Conservation (phyloP, 1,140 invertebrate species). For the Laodelphax striatellus region DNA sequence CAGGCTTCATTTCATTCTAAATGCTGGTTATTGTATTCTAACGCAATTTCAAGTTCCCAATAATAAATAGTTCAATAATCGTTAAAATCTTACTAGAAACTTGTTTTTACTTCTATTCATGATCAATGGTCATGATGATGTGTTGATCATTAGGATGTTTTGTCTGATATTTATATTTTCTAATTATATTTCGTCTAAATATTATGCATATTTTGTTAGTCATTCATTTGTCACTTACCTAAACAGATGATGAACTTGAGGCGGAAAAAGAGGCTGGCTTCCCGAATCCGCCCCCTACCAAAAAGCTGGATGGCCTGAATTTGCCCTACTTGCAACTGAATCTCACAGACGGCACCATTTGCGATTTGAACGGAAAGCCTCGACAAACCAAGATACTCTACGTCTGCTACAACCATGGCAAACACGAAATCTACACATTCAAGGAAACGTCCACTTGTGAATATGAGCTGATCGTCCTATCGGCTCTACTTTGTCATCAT, state of each 20-base stretch:
- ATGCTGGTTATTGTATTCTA: too few relatives aligned
- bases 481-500: conserved; percentile 74
- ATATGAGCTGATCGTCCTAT: conserved; percentile 83
- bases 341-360: conserved; percentile 65
- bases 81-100: too few relatives aligned
- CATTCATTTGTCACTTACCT: background rate
- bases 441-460: conserved; percentile 90
- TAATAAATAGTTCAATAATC: too few relatives aligned
- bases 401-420: conserved; percentile 73
- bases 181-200: too few relatives aligned
- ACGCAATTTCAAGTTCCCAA: too few relatives aligned
- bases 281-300: conserved; percentile 12
- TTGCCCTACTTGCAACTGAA: conserved; percentile 74
- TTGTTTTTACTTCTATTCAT: background rate
- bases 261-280: conserved; percentile 11
- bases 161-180: too few relatives aligned
- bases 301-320: conserved; percentile 71
- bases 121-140: too few relatives aligned
- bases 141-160: too few relatives aligned
- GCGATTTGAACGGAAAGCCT: conserved; percentile 78
- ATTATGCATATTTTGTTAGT: too few relatives aligned
- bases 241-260: conserved; percentile 20
- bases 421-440: conserved; percentile 83
- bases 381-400: conserved; percentile 69
- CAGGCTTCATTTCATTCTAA: too few relatives aligned